Percentiles rank a stretch among this genome's conserved stretches.
Conservation (phyloP, 2,113 vertebrate genomes). For the Phasianus colchicus region DNA sequence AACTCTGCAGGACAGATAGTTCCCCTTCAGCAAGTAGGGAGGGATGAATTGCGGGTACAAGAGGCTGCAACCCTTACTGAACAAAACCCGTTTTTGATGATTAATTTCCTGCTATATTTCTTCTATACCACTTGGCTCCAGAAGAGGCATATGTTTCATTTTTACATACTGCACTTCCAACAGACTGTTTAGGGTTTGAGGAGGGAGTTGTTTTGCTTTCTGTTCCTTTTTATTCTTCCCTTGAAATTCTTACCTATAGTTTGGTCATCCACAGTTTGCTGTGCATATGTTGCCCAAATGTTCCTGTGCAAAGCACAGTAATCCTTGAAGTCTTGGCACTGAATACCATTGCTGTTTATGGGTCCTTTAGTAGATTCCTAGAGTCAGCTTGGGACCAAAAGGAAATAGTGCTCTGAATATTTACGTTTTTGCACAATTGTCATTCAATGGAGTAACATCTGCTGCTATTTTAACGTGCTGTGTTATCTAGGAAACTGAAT, state of each 20-base stretch:
- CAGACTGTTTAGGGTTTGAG: not conserved
- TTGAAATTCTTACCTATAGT: not conserved
- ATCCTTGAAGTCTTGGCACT: conserved; percentile 27
- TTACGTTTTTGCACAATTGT: not conserved
- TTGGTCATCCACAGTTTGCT: not conserved
- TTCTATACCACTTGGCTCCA: not conserved
- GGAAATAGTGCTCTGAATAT: not conserved
- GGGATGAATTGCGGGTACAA: not conserved
- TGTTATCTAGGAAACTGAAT: not conserved
- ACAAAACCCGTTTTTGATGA: not conserved
- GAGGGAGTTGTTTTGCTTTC: not conserved
- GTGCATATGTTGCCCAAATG: not conserved
- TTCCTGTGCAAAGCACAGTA: not conserved
- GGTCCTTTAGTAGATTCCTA: not conserved
- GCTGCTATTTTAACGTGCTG: conserved; percentile 6
- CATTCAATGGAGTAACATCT: conserved; percentile 16
- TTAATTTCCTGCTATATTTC: not conserved
- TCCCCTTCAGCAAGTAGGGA: not conserved
- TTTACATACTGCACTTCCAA: not conserved
- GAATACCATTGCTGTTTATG: conserved; percentile 16
- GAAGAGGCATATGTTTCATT: not conserved
- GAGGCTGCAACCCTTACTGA: not conserved
- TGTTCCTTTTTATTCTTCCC: not conserved
- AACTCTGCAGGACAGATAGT: not conserved
- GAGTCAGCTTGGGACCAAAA: conserved; percentile 16